Evolutionary conservation across 2,797 vertebrate genomes (phyloP), one percentile per base, ranked within the genome.

Genomic region (Serranus cabrilla): DNA sequence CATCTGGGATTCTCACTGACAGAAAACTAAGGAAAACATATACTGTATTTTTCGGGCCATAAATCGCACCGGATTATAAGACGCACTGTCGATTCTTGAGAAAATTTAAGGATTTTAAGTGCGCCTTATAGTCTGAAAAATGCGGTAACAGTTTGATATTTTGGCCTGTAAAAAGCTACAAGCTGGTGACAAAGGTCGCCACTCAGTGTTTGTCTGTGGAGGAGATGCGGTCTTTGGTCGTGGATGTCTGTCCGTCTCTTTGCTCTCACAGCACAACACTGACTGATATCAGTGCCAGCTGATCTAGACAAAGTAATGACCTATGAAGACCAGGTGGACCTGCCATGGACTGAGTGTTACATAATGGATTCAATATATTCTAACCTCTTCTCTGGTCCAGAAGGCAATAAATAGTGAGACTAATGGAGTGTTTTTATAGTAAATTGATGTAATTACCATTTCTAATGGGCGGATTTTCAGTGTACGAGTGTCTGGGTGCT

Each of bases 161-260:
- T 76, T 13, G 40, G 10, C 12, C 52, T 46, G 20, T 5, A 50
- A 42, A 75, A 47, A 31, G 1, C 2, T 61, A 11, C 20, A 75
- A 70, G 74, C 11, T 45, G 49, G 52, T 76, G 54, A 71, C 65
- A 89, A 83, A 83, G 71, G 68, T 85, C 68, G 51, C 27, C 27
- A 27, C 27, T 31, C 37, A 20, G 25, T 83, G 78, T 83, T 76
- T 76, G 62, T 69, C 27, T 43, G 54, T 23, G n/a, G 40, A 14
- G 25, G 71, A 62, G 49, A 64, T 63, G 49, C 18, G 42, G 71
- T 81, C 80, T 88, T 82, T 87, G 71, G 46, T 73, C 31, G 2
- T 73, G 52, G n/a, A 64, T 54, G 31, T 68, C 23, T 27, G 18
- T 10, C 3, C 1, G 0, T 45, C 37, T 76, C 49, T 70, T 42